Evolutionary conservation across 2,113 vertebrate species (phyloP).

Genomic region (Myxocyprinus asiaticus): DNA sequence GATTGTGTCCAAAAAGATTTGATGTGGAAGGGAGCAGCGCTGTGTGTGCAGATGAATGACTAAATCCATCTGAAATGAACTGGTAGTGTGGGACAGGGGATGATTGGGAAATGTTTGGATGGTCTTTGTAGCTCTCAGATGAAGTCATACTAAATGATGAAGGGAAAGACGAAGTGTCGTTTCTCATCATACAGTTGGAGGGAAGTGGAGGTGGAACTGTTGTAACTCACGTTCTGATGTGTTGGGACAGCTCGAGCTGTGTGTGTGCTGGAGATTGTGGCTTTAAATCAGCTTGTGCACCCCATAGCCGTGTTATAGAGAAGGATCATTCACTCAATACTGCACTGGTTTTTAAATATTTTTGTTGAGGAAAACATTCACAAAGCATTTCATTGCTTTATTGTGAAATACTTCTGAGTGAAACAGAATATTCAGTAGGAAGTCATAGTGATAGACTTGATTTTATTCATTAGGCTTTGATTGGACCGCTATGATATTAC

Average conservation of each 20-base stretch:
- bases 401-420: too few species aligned
- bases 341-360: neutral
- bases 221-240: constrained; percentile 28
- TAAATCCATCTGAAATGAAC: neutral
- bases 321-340: constrained; percentile 45
- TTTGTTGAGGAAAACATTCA: too few species aligned
- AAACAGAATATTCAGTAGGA: neutral
- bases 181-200: constrained; percentile 34
- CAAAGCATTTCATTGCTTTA: too few species aligned
- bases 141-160: constrained; percentile 7
- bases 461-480: neutral
- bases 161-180: constrained; percentile 9
- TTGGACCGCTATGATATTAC: neutral
- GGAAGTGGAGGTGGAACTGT: constrained; percentile 9
- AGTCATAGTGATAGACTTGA: neutral
- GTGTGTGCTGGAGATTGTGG: constrained; percentile 17
- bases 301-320: constrained; percentile 25
- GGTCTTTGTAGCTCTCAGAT: constrained; percentile 1
- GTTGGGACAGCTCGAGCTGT: neutral
- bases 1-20: neutral
- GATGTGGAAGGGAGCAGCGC: neutral
- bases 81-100: neutral
- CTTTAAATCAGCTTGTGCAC: constrained; percentile 47
- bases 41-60: neutral
- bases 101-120: neutral